These are phyloP conservation scores for Sorex fumeus DNA, from an alignment of 2,113 vertebrate genomes.

Conservation along the genomic window DNA sequence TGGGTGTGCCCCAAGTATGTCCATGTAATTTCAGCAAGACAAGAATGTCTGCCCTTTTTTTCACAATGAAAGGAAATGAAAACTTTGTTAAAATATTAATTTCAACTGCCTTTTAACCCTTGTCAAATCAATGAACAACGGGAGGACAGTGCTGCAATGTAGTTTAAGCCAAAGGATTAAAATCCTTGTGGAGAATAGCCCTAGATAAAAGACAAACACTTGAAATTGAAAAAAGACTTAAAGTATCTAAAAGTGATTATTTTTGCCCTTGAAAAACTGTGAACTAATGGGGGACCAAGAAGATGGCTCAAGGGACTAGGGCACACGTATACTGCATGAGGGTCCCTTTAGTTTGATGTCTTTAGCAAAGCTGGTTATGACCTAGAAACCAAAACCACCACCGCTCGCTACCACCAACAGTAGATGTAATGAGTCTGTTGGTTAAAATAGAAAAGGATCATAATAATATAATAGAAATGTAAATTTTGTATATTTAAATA, in stretches of 20 bases:
- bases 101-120: slow-evolving; percentile 64
- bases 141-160: too few relatives aligned
- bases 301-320: too few relatives aligned
- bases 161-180: slow-evolving; percentile 29
- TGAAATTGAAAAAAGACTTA: slow-evolving; percentile 21
- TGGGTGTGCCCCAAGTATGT: neutral
- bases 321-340: neutral
- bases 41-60: slow-evolving; percentile 45
- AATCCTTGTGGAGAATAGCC: neutral
- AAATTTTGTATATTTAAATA: slow-evolving; percentile 35
- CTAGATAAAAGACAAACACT: slow-evolving; percentile 30
- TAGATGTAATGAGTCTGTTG: neutral
- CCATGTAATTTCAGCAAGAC: slow-evolving; percentile 29
- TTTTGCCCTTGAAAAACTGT: slow-evolving; percentile 38
- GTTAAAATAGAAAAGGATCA: slow-evolving; percentile 57
- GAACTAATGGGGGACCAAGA: too few relatives aligned
- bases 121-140: neutral
- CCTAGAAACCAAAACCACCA: too few relatives aligned
- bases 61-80: slow-evolving; percentile 51
- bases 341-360: neutral
- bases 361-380: neutral
- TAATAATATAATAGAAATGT: slow-evolving; percentile 37
- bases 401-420: too few relatives aligned
- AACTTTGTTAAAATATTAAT: slow-evolving; percentile 55
- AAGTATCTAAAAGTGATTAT: slow-evolving; percentile 4